A percentile compares a stretch with the other conserved stretches of the same genome.
Evolutionary conservation across 2,888 invertebrate species (phyloP).

Genomic region (Pseudococcus longispinus): DNA sequence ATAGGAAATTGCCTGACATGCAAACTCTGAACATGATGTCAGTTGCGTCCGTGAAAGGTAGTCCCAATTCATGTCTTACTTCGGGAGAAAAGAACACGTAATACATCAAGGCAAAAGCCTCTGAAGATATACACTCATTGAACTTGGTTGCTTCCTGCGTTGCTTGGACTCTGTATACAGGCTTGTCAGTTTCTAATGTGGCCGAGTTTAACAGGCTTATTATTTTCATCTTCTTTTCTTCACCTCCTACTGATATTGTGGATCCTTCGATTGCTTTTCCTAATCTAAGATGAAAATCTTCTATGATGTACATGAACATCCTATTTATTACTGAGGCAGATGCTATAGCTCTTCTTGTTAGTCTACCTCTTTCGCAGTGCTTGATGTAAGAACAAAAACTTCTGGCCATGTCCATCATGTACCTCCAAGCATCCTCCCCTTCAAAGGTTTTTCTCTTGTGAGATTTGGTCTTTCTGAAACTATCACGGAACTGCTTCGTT

Average conservation of each 20-base stretch:
- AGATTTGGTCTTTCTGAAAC: too few species aligned
- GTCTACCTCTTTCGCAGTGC: slow-evolving; percentile 52
- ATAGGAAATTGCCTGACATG: too few species aligned
- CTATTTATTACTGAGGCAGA: slow-evolving; percentile 53
- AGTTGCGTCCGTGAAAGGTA: too few species aligned
- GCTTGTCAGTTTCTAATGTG: too few species aligned
- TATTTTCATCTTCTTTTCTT: slow-evolving; percentile 61
- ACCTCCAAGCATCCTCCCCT: too few species aligned
- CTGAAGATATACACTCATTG: slow-evolving; percentile 61
- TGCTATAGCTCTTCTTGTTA: slow-evolving; percentile 53
- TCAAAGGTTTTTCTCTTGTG: too few species aligned
- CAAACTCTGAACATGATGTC: too few species aligned
- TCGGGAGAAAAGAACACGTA: slow-evolving; percentile 21
- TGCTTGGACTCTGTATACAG: slow-evolving; percentile 59
- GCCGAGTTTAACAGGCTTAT: slow-evolving; percentile 58
- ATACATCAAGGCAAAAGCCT: slow-evolving; percentile 60
- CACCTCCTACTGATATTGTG: slow-evolving; percentile 60
- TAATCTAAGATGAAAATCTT: slow-evolving; percentile 56
- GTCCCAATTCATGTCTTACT: too few species aligned
- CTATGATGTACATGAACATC: slow-evolving; percentile 47
- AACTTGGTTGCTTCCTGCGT: slow-evolving; percentile 61
- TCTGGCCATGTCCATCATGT: slow-evolving; percentile 36
- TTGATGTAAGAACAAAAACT: slow-evolving; percentile 53
- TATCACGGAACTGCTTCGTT: too few species aligned
- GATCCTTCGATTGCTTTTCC: slow-evolving; percentile 59